Conservation (phyloP, 2,113 vertebrate genomes). For the Alligator sinensis region DNA sequence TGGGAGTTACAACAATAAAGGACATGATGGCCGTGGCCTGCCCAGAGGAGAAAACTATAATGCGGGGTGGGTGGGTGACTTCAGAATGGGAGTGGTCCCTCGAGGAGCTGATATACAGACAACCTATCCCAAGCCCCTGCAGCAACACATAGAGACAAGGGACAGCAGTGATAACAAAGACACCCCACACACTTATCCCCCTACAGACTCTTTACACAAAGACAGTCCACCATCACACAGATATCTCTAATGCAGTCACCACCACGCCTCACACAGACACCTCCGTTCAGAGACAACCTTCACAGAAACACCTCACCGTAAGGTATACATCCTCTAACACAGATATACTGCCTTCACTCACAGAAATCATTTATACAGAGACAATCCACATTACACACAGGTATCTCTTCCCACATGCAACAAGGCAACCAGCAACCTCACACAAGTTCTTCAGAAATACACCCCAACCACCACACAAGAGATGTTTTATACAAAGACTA, state of each 20-base stretch:
- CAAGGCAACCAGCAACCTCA: neutral
- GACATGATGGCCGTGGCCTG: conserved; percentile 69
- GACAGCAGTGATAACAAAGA: neutral
- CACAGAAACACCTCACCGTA: neutral
- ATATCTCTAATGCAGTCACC: neutral
- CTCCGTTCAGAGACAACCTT: neutral
- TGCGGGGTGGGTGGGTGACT: neutral
- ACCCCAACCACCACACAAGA: neutral
- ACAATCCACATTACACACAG: rapidly evolving
- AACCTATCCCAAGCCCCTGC: neutral
- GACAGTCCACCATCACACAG: neutral
- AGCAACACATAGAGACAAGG: neutral
- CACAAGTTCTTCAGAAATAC: neutral
- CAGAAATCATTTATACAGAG: neutral
- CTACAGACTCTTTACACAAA: neutral
- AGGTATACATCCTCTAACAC: neutral
- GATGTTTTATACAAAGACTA: neutral
- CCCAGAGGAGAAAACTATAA: conserved; percentile 51
- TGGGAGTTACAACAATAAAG: conserved; percentile 82
- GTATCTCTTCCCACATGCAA: rapidly evolving
- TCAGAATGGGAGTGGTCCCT: neutral
- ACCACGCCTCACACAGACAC: neutral
- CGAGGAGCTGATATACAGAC: neutral
- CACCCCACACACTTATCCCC: neutral
- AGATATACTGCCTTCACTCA: rapidly evolving